Percentiles rank a stretch among this genome's conserved stretches.
Conservation (phyloP, 2,797 vertebrate species). For the Kryptopterus vitreolus region DNA sequence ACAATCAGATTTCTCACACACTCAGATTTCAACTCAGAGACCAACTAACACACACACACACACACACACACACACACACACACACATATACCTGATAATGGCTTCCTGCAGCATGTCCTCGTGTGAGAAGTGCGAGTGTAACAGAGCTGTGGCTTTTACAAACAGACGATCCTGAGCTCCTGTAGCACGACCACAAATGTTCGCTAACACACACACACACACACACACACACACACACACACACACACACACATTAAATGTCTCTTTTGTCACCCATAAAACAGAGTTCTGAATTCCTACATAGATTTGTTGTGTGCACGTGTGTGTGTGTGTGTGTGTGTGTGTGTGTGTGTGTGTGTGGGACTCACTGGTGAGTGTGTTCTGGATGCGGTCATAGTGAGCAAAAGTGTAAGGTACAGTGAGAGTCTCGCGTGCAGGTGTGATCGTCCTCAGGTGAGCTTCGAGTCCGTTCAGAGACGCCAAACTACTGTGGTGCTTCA, state of each 20-base stretch:
- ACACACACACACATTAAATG: conserved; percentile 6
- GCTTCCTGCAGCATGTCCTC: conserved; percentile 82
- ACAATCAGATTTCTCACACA: no score
- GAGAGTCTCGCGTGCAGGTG: conserved; percentile 57
- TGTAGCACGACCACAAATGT: conserved; percentile 74
- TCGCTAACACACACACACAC: conserved; percentile 76
- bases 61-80: conserved; percentile 12
- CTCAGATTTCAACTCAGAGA: conserved; percentile 7
- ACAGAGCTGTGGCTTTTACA: conserved; percentile 81
- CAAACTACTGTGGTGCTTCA: conserved; percentile 91
- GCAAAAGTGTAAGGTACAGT: conserved; percentile 78
- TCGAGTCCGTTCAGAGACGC: conserved; percentile 94
- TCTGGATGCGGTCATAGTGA: conserved; percentile 88
- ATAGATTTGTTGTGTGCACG: not conserved
- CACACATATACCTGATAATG: conserved; percentile 82
- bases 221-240: conserved; percentile 25
- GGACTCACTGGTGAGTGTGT: conserved; percentile 80
- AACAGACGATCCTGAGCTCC: conserved; percentile 78
- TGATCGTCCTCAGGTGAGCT: conserved; percentile 82
- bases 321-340: not conserved
- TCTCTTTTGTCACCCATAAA: not conserved
- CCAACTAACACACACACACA: conserved; percentile 28
- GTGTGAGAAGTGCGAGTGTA: conserved; percentile 85
- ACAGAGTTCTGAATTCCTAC: no score
- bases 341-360: not conserved